Percentiles rank a stretch among this genome's conserved stretches.
phyloP scores from a whole-genome alignment of 2,797 vertebrate species.

The Philypnodon macrostomus region DNA sequence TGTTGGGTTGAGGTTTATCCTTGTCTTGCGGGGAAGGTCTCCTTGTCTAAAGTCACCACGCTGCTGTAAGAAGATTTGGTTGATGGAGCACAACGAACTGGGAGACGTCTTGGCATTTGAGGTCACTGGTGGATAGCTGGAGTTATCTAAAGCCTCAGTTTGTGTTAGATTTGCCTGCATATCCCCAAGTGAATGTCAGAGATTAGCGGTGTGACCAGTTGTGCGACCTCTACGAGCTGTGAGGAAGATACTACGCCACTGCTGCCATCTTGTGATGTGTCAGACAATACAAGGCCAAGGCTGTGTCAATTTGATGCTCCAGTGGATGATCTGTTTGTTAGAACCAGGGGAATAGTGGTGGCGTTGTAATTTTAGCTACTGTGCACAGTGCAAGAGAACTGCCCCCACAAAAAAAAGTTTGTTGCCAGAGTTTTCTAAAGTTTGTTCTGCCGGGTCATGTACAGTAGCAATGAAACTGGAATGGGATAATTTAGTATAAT shows the following conservation, averaged over 20 bases:
- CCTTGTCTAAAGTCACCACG: constrained; percentile 70
- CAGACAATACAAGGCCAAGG: constrained; percentile 76
- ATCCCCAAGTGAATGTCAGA: constrained; percentile 62
- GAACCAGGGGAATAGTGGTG: constrained; percentile 51
- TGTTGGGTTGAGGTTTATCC: constrained; percentile 66
- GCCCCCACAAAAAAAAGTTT: not conserved
- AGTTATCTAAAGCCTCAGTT: constrained; percentile 72
- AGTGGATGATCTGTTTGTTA: constrained; percentile 69
- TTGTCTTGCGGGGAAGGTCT: too few relatives aligned
- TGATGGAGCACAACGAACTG: constrained; percentile 64
- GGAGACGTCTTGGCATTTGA: constrained; percentile 62
- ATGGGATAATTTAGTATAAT: too few relatives aligned
- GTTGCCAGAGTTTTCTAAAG: constrained; percentile 4
- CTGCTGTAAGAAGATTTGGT: constrained; percentile 69
- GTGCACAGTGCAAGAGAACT: constrained; percentile 38
- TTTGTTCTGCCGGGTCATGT: constrained; percentile 10
- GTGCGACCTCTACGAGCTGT: constrained; percentile 72
- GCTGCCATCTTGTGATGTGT: constrained; percentile 75
- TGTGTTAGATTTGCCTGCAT: constrained; percentile 45
- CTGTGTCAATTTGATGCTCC: constrained; percentile 74
- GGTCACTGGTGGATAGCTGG: constrained; percentile 75
- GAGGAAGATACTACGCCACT: constrained; percentile 63
- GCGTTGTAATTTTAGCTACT: constrained; percentile 57
- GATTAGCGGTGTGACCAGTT: constrained; percentile 70
- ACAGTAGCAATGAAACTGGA: too few relatives aligned